Evolutionary conservation across 2,797 vertebrate genomes (phyloP).

Genomic region (Bryconaethiops microstoma): DNA sequence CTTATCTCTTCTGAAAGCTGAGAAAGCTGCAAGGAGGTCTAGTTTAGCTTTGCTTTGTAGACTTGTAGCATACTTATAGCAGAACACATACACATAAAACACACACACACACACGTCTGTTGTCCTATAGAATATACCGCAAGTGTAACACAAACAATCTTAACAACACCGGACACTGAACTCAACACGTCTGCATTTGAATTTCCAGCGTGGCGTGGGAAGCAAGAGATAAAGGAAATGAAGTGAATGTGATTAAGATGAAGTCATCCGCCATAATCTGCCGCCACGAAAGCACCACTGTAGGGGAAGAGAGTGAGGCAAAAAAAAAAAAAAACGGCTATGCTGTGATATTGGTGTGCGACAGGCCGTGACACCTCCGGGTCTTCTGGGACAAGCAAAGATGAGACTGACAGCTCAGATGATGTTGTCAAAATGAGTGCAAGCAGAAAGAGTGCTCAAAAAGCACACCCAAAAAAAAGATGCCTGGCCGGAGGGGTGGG

Average conservation of each 20-base stretch:
- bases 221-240: slow-evolving; percentile 72
- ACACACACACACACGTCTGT: too few species aligned
- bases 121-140: too few species aligned
- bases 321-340: slow-evolving; percentile 45
- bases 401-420: slow-evolving; percentile 74
- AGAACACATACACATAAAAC: too few species aligned
- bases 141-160: too few species aligned
- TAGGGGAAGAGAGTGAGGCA: slow-evolving; percentile 50
- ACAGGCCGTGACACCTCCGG: slow-evolving; percentile 67
- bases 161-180: too few species aligned
- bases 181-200: too few species aligned
- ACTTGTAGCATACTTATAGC: too few species aligned
- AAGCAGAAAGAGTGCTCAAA: slow-evolving; percentile 61
- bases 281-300: slow-evolving; percentile 59
- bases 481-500: slow-evolving; percentile 61
- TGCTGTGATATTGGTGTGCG: slow-evolving; percentile 68
- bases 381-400: slow-evolving; percentile 65
- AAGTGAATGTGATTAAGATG: slow-evolving; percentile 77
- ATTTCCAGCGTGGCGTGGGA: slow-evolving; percentile 47
- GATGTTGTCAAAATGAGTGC: slow-evolving; percentile 78
- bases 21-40: too few species aligned
- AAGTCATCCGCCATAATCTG: slow-evolving; percentile 76
- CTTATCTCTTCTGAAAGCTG: too few species aligned
- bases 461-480: slow-evolving; percentile 59
- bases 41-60: too few species aligned